These are phyloP conservation scores for Nudaria mundana DNA, from an alignment of 2,888 invertebrate genomes.

Conservation along the genomic window DNA sequence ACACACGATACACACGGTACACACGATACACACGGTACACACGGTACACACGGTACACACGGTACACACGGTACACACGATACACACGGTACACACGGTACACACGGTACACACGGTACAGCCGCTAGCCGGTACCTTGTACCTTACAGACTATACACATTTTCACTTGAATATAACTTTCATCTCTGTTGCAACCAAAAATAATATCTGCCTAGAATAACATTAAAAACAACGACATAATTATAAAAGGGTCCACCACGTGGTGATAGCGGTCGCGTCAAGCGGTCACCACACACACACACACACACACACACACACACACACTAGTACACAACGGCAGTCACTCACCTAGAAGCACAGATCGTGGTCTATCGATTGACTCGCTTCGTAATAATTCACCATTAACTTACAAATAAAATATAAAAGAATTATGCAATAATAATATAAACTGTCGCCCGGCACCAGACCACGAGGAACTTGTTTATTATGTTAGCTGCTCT, in stretches of 20 bases:
- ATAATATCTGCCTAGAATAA: conserved; percentile 63
- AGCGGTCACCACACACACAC: neutral
- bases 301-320: conserved; percentile 10
- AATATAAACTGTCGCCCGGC: too few species aligned
- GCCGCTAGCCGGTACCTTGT: too few species aligned
- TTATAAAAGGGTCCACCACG: conserved; percentile 14
- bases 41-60: too few species aligned
- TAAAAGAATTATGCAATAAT: conserved; percentile 1
- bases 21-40: too few species aligned
- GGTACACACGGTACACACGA: too few species aligned
- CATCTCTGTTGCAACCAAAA: conserved; percentile 46
- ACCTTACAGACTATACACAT: conserved; percentile 26
- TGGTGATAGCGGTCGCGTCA: neutral
- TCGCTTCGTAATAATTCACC: neutral
- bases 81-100: too few species aligned
- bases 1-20: too few species aligned
- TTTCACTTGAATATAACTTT: conserved; percentile 26
- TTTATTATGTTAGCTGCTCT: too few species aligned
- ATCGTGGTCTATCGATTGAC: neutral
- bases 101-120: too few species aligned
- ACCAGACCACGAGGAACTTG: too few species aligned
- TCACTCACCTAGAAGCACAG: neutral
- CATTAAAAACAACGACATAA: conserved; percentile 51
- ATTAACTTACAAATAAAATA: neutral
- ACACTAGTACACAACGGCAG: neutral